These are phyloP conservation scores for Ctenopoma multispine DNA, from an alignment of 2,797 vertebrate species.

Conservation along the genomic window DNA sequence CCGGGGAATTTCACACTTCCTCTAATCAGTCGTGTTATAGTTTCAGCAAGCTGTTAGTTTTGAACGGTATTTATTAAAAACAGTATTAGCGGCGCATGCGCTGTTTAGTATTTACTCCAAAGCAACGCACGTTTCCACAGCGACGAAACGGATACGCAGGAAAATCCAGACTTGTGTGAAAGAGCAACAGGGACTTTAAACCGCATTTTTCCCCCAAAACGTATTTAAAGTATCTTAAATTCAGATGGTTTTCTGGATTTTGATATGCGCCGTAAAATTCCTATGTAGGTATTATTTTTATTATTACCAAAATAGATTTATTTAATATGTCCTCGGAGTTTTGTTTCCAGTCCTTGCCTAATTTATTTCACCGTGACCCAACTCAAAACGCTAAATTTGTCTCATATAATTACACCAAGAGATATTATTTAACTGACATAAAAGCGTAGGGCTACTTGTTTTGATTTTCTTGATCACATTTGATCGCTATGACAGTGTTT, in stretches of 20 bases:
- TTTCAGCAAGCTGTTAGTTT: background rate
- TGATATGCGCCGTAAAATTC: background rate
- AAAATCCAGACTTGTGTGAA: background rate
- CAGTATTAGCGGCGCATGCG: constrained; percentile 20
- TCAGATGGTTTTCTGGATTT: background rate
- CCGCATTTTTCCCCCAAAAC: no score
- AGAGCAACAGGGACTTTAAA: background rate
- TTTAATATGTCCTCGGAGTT: background rate
- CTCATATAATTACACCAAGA: background rate
- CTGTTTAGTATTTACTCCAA: background rate
- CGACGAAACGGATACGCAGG: constrained; percentile 20
- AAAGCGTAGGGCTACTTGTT: background rate
- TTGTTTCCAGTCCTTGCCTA: background rate
- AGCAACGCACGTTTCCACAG: constrained; percentile 28
- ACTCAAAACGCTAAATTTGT: background rate
- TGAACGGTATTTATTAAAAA: background rate
- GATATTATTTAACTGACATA: background rate
- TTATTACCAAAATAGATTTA: background rate
- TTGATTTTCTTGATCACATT: background rate
- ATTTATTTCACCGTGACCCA: background rate
- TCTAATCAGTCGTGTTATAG: background rate
- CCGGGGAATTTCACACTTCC: no score
- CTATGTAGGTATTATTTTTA: no score
- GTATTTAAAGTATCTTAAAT: no score
- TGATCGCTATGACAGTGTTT: background rate